Evolutionary conservation across 2,113 vertebrate species (phyloP).

Genomic region (Festucalex cinctus): DNA sequence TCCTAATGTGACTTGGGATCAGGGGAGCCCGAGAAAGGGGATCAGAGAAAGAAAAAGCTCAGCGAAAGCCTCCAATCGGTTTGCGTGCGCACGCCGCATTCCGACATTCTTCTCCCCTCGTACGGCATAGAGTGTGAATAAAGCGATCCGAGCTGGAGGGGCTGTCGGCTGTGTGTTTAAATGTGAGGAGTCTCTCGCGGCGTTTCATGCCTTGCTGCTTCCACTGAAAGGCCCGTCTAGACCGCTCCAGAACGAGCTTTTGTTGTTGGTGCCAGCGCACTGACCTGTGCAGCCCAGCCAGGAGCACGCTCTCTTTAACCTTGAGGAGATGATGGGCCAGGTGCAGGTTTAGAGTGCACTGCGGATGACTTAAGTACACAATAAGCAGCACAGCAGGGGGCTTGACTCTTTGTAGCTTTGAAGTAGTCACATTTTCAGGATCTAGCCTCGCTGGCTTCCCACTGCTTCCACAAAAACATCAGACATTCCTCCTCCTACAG

Average conservation of each 20-base stretch:
- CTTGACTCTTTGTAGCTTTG: constrained; percentile 33
- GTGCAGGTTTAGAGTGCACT: constrained; percentile 27
- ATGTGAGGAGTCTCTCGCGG: constrained; percentile 39
- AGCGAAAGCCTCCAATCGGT: constrained; percentile 12
- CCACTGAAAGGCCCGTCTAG: constrained; percentile 61
- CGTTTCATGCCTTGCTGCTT: constrained; percentile 60
- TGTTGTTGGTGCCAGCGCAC: constrained; percentile 59
- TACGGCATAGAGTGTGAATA: constrained; percentile 30
- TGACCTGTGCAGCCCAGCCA: constrained; percentile 61
- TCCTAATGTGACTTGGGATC: not conserved
- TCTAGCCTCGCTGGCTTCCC: constrained; percentile 9
- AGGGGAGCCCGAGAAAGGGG: constrained; percentile 2
- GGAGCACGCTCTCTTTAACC: constrained; percentile 51
- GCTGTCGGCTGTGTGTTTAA: constrained; percentile 20
- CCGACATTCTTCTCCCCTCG: constrained; percentile 45
- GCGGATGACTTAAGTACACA: constrained; percentile 35
- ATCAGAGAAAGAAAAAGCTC: constrained; percentile 17
- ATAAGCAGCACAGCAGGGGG: constrained; percentile 25
- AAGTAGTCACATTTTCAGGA: constrained; percentile 16
- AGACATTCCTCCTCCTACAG: not conserved
- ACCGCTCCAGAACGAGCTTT: constrained; percentile 48
- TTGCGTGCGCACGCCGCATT: constrained; percentile 40
- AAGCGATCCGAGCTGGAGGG: constrained; percentile 34
- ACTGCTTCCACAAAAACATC: constrained; percentile 1
- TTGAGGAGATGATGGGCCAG: constrained; percentile 46